These are phyloP conservation scores for Holacanthella duospinosa DNA, from an alignment of 2,888 invertebrate species.

Conservation along the genomic window DNA sequence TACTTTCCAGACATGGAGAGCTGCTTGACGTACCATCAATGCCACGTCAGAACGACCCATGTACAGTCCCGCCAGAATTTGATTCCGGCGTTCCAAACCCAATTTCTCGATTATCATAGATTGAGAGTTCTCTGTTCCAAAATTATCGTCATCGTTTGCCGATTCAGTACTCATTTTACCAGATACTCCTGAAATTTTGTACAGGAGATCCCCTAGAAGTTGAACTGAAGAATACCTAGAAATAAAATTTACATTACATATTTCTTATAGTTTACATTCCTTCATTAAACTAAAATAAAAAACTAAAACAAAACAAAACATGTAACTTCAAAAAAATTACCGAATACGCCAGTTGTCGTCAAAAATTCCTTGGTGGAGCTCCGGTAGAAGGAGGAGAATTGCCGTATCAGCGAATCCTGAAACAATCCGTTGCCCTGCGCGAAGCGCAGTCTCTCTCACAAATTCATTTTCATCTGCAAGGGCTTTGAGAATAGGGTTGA, in stretches of 20 bases:
- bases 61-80: conserved; percentile 86
- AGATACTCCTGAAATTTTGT: conserved; percentile 91
- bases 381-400: conserved; percentile 81
- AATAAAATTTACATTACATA: too few relatives aligned
- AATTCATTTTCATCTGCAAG: conserved; percentile 98
- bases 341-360: conserved; percentile 98
- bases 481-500: conserved; percentile 87
- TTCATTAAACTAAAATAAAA: too few relatives aligned
- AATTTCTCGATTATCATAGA: conserved; percentile 65
- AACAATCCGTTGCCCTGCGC: conserved; percentile 93
- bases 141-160: conserved; percentile 96
- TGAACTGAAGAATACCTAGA: conserved; percentile 87
- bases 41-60: conserved; percentile 97
- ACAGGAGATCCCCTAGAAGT: conserved; percentile 85
- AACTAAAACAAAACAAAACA: too few relatives aligned
- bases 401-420: conserved; percentile 92
- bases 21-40: conserved; percentile 91
- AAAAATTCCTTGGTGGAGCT: conserved; percentile 84
- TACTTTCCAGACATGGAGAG: conserved; percentile 98
- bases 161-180: conserved; percentile 99
- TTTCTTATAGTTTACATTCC: too few relatives aligned
- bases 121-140: conserved; percentile 93
- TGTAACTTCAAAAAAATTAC: too few relatives aligned
- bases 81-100: conserved; percentile 78
- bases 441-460: conserved; percentile 91